phyloP scores from a whole-genome alignment of 2,113 vertebrate genomes.

The Oryctolagus cuniculus region mOryCun1.1 NC_091438.1:55117001-55117500 shows the following conservation, averaged over 20 bases:
- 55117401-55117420: constrained; percentile 2
- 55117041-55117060: neutral
- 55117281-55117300: constrained; percentile 16
- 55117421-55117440: neutral
- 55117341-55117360: constrained; percentile 25
- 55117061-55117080: neutral
- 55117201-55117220: neutral
- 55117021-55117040: neutral
- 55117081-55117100: neutral
- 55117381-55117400: constrained; percentile 6
- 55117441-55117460: neutral
- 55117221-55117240: constrained; percentile 40
- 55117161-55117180: neutral
- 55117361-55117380: constrained; percentile 16
- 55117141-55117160: neutral
- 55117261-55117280: neutral
- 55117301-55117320: constrained; percentile 15
- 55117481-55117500: neutral
- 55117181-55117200: neutral
- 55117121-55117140: neutral
- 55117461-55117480: neutral
- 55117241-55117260: neutral
- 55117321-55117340: neutral
- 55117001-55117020: neutral
- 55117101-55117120: neutral